Conservation (phyloP, 2,113 vertebrate species). For the Semicossyphus pulcher region DNA sequence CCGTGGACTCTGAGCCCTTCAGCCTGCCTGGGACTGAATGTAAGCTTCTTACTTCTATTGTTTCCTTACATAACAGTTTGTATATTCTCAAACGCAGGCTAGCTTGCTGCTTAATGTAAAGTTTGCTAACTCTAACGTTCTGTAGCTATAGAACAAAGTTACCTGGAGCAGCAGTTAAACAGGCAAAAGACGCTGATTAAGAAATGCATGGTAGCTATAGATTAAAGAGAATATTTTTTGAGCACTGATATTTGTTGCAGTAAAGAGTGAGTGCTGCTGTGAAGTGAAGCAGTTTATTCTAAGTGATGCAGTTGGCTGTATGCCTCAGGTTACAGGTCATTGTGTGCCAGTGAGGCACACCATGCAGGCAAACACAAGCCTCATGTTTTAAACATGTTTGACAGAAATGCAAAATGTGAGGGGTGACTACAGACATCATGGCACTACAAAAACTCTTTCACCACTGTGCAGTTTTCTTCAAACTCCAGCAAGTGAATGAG, state of each 20-base stretch:
- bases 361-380: slow-evolving; percentile 29
- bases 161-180: neutral
- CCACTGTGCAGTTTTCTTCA: neutral
- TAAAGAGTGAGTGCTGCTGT: neutral
- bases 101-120: neutral
- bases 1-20: slow-evolving; percentile 50
- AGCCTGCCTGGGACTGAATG: slow-evolving; percentile 39
- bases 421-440: neutral
- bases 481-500: neutral
- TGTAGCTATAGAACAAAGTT: neutral
- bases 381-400: slow-evolving; percentile 68
- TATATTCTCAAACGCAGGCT: neutral
- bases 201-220: too few relatives aligned
- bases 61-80: slow-evolving; percentile 20
- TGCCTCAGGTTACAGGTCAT: slow-evolving; percentile 73
- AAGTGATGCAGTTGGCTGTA: slow-evolving; percentile 24
- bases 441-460: too few relatives aligned
- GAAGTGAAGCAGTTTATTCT: slow-evolving; percentile 20
- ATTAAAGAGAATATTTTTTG: too few relatives aligned
- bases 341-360: slow-evolving; percentile 37
- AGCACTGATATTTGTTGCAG: neutral
- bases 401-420: slow-evolving; percentile 15
- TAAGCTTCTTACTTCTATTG: slow-evolving; percentile 65
- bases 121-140: neutral
- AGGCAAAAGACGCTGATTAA: too few relatives aligned